Percentiles rank a stretch among this genome's conserved stretches.
Conservation (phyloP, 1,140 invertebrate genomes). For the Magallana gigas region DNA sequence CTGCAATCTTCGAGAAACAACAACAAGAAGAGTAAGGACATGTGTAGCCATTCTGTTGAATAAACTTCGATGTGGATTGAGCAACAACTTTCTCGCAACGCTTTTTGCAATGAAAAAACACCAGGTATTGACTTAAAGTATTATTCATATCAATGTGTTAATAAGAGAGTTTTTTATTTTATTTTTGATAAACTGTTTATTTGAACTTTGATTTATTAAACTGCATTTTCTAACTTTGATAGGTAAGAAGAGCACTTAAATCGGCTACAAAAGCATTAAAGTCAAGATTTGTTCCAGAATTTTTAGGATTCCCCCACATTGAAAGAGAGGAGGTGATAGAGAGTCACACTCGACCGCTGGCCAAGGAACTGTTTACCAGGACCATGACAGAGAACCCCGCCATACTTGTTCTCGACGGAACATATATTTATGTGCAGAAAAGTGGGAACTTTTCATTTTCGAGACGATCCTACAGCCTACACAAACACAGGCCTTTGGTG, state of each 20-base stretch:
- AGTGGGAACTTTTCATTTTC: slow-evolving; percentile 44
- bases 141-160: background rate
- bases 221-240: background rate
- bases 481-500: slow-evolving; percentile 34
- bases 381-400: slow-evolving; percentile 9
- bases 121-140: background rate
- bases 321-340: slow-evolving; percentile 27
- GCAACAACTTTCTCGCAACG: slow-evolving; percentile 18
- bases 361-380: slow-evolving; percentile 34
- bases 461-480: slow-evolving; percentile 23
- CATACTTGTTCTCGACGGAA: slow-evolving; percentile 45
- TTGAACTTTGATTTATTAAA: background rate
- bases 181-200: too few species aligned
- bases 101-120: slow-evolving; percentile 33
- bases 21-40: background rate
- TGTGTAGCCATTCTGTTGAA: slow-evolving; percentile 40
- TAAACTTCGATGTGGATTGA: slow-evolving; percentile 37
- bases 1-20: background rate
- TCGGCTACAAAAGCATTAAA: slow-evolving; percentile 11
- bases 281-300: slow-evolving; percentile 14
- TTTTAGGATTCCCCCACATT: slow-evolving; percentile 41
- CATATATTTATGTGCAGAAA: slow-evolving; percentile 54
- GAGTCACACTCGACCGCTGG: too few species aligned
- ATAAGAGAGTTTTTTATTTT: too few species aligned
- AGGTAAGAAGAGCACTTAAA: slow-evolving; percentile 38